Conservation (phyloP, 2,797 vertebrate species). For the Remorina albescens region DNA sequence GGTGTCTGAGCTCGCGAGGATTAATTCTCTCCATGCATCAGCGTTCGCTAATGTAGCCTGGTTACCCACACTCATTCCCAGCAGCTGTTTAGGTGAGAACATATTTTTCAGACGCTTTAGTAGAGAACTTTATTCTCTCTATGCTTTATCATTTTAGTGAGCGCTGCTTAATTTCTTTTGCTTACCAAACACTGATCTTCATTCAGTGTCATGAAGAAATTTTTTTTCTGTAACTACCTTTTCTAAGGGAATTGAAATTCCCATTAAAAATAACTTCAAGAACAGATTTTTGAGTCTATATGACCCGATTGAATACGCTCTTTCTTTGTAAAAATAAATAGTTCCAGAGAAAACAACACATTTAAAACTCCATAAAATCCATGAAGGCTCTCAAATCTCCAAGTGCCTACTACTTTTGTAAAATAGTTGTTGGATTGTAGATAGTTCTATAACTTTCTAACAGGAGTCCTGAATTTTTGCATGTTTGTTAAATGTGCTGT, state of each 20-base stretch:
- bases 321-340: slow-evolving; percentile 15
- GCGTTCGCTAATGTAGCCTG: slow-evolving; percentile 98
- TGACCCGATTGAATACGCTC: not conserved
- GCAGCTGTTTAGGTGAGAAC: slow-evolving; percentile 95
- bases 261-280: slow-evolving; percentile 2
- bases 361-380: slow-evolving; percentile 4
- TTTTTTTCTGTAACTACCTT: slow-evolving; percentile 5
- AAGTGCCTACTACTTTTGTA: not conserved
- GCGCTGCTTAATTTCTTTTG: not conserved
- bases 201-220: slow-evolving; percentile 8
- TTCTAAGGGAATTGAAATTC: not conserved
- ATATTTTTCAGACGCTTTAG: not conserved
- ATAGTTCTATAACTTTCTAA: not conserved
- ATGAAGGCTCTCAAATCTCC: not conserved
- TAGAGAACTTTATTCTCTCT: slow-evolving; percentile 3
- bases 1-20: slow-evolving; percentile 96
- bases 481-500: not conserved
- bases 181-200: slow-evolving; percentile 14
- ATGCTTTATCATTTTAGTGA: not conserved
- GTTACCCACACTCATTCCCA: slow-evolving; percentile 96
- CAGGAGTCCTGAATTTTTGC: not conserved
- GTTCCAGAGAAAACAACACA: not conserved
- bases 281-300: not conserved
- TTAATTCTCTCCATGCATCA: slow-evolving; percentile 97
- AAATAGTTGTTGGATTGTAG: not conserved